These are phyloP conservation scores for Steinernema scapterisci DNA, from an alignment of 2,888 invertebrate species.

Conservation along the genomic window DNA sequence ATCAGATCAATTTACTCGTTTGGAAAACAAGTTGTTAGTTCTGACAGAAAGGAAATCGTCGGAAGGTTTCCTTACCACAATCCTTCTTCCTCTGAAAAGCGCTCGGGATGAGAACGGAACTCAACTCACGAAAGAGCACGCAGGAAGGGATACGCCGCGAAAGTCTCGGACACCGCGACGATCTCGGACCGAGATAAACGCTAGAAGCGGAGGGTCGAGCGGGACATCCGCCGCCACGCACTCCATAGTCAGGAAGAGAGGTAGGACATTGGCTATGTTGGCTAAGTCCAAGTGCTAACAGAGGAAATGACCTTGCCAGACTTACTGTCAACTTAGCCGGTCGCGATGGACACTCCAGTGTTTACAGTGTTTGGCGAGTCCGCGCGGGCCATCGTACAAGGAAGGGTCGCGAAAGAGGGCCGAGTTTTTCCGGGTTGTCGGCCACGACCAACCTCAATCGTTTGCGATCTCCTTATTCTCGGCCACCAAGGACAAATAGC, in stretches of 20 bases:
- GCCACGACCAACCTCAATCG: constrained; percentile 32
- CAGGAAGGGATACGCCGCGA: no score
- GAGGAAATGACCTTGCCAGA: constrained; percentile 33
- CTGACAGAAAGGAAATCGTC: no score
- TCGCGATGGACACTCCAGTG: constrained; percentile 33
- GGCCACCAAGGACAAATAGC: constrained; percentile 31
- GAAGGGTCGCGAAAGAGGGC: constrained; percentile 28
- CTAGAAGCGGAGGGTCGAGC: no score
- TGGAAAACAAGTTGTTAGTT: no score
- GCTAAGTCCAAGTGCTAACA: constrained; percentile 31
- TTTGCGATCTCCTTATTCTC: constrained; percentile 31
- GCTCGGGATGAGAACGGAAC: no score
- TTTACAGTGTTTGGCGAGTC: constrained; percentile 30
- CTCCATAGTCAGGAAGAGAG: constrained; percentile 2
- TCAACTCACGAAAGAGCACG: no score
- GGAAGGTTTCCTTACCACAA: no score
- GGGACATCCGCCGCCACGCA: neutral
- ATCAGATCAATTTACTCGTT: no score
- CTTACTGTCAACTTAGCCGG: constrained; percentile 32
- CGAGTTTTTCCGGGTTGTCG: constrained; percentile 31
- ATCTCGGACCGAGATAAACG: no score
- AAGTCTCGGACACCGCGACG: no score
- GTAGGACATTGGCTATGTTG: constrained; percentile 28
- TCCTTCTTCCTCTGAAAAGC: no score
- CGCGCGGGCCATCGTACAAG: constrained; percentile 32